These are phyloP conservation scores for Theocolax elegans DNA, from an alignment of 1,140 invertebrate species.

Conservation along the genomic window DNA sequence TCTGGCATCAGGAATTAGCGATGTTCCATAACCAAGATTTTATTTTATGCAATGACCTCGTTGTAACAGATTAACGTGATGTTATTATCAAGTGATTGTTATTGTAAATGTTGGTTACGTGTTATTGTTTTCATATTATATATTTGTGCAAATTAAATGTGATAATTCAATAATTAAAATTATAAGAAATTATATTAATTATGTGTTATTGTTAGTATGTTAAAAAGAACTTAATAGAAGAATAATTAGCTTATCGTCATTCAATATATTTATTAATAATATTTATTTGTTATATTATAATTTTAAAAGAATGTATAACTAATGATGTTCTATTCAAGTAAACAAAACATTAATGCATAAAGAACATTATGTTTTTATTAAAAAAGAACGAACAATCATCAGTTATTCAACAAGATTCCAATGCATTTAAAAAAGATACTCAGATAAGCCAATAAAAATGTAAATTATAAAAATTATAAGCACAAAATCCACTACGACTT, in stretches of 20 bases:
- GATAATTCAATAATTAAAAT: conserved; percentile 16
- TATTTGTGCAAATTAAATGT: conserved; percentile 1
- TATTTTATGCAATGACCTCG: conserved; percentile 26
- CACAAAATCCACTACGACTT: no score
- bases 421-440: no score
- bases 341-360: no score
- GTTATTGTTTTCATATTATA: conserved; percentile 27
- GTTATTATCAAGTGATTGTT: no score
- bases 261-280: neutral
- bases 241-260: conserved; percentile 4
- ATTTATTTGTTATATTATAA: no score
- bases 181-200: neutral
- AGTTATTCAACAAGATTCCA: no score
- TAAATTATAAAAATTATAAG: conserved; percentile 17
- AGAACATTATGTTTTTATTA: no score
- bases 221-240: neutral
- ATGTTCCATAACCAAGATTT: conserved; percentile 51
- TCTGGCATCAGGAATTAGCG: conserved; percentile 55
- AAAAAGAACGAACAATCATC: no score
- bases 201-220: conserved; percentile 23
- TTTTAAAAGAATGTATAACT: no score
- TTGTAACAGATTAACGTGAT: neutral
- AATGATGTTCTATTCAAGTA: no score
- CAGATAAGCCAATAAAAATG: neutral
- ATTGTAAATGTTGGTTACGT: conserved; percentile 29